phyloP scores from a whole-genome alignment of 2,888 invertebrate genomes.

The Polymixis lichenea region DNA sequence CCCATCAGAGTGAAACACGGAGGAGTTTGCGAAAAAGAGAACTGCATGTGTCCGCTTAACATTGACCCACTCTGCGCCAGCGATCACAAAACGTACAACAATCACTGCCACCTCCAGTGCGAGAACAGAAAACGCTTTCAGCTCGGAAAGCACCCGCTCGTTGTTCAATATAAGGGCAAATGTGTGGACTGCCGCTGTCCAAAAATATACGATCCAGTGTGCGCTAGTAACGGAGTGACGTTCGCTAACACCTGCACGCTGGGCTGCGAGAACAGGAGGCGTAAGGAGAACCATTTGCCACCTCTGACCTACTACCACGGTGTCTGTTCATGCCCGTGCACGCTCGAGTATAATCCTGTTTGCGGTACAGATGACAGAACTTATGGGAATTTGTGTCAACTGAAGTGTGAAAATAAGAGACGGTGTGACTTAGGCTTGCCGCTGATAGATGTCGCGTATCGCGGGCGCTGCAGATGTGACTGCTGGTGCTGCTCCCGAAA shows the following conservation, averaged over 20 bases:
- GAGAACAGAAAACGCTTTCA: constrained; percentile 65
- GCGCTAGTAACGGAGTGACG: constrained; percentile 70
- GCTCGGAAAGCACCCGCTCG: constrained; percentile 55
- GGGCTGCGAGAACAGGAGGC: constrained; percentile 65
- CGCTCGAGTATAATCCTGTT: constrained; percentile 59
- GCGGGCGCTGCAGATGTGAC: constrained; percentile 29
- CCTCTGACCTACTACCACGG: constrained; percentile 60
- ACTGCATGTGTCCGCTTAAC: constrained; percentile 45
- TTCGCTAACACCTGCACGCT: constrained; percentile 71
- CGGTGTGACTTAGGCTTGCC: constrained; percentile 28
- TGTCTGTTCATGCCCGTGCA: constrained; percentile 68
- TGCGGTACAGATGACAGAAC: constrained; percentile 69
- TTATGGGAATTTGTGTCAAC: constrained; percentile 67
- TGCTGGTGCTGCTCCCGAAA: constrained; percentile 54
- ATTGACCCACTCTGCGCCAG: constrained; percentile 68
- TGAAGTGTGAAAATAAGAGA: constrained; percentile 69
- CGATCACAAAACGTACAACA: constrained; percentile 70
- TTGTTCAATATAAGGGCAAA: constrained; percentile 58
- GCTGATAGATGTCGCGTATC: constrained; percentile 14
- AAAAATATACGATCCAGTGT: constrained; percentile 66
- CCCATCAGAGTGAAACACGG: constrained; percentile 48
- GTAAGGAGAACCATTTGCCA: constrained; percentile 3
- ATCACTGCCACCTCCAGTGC: constrained; percentile 69
- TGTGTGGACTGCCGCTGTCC: constrained; percentile 70
- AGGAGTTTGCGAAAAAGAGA: constrained; percentile 66